phyloP scores from a whole-genome alignment of 92 coral and sea anemone species.

The Virgularia gustaviana region DNA sequence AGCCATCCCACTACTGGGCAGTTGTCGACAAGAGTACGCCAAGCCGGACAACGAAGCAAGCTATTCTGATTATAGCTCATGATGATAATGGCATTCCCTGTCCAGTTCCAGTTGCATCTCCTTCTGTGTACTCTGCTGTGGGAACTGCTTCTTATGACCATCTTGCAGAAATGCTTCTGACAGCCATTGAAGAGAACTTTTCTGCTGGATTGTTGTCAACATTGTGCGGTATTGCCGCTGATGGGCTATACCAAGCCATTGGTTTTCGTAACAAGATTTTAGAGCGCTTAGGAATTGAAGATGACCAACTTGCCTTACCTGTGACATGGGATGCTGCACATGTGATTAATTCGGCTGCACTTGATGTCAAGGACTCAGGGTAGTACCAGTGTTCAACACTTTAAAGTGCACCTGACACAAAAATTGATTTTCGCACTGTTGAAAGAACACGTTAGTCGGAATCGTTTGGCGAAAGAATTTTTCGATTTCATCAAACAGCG shows the following conservation, averaged over 20 bases:
- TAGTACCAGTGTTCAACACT: too few relatives aligned
- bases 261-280: slow-evolving; percentile 18
- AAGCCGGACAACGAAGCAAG: slow-evolving; percentile 29
- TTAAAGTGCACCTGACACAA: too few relatives aligned
- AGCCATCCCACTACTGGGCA: slow-evolving; percentile 22
- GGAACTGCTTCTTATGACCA: slow-evolving; percentile 20
- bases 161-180: slow-evolving; percentile 26
- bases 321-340: slow-evolving; percentile 38
- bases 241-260: slow-evolving; percentile 28
- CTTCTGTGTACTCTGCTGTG: slow-evolving; percentile 10
- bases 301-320: slow-evolving; percentile 21
- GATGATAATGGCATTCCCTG: slow-evolving; percentile 29
- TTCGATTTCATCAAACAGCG: too few relatives aligned
- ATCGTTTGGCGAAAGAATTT: too few relatives aligned
- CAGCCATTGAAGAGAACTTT: slow-evolving; percentile 18
- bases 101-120: slow-evolving; percentile 25
- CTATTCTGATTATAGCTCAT: slow-evolving; percentile 32
- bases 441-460: too few relatives aligned
- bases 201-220: slow-evolving; percentile 12
- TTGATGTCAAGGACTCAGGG: slow-evolving; percentile 19
- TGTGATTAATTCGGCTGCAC: slow-evolving; percentile 18
- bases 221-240: slow-evolving; percentile 26
- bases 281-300: slow-evolving; percentile 13
- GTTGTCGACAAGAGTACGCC: too few relatives aligned
- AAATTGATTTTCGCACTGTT: too few relatives aligned